A percentile compares a stretch with the other conserved stretches of the same genome.
Conservation (phyloP, 1,140 invertebrate genomes). For the Cryptotermes secundus region DNA sequence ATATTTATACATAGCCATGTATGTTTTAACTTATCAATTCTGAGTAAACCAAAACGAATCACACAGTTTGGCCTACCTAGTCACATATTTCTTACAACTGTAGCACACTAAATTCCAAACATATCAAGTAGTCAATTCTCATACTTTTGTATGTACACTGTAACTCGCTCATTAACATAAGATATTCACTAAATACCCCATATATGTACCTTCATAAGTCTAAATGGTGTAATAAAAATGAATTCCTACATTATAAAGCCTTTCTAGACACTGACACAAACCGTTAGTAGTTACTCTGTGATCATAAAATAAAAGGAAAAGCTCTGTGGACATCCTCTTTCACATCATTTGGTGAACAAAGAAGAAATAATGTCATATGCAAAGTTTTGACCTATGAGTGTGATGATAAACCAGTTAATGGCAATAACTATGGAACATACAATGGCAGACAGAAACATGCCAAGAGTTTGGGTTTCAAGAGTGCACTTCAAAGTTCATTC, state of each 20-base stretch:
- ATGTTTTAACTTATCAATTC: neutral
- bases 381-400: neutral
- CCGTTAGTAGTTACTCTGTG: no score
- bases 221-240: neutral
- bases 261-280: neutral
- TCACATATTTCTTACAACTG: neutral
- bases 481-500: neutral
- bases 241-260: neutral
- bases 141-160: neutral
- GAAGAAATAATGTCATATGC: neutral
- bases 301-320: neutral
- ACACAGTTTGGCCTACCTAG: neutral
- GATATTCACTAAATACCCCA: slow-evolving; percentile 9
- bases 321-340: neutral
- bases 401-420: neutral
- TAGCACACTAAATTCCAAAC: neutral
- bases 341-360: neutral
- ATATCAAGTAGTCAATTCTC: neutral
- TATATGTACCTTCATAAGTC: neutral
- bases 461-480: neutral
- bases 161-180: neutral
- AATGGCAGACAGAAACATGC: neutral
- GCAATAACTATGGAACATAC: neutral
- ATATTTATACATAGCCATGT: slow-evolving; percentile 14
- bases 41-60: neutral